phyloP scores from a whole-genome alignment of 2,113 vertebrate genomes.

The Nothobranchius kuhntae region DNA sequence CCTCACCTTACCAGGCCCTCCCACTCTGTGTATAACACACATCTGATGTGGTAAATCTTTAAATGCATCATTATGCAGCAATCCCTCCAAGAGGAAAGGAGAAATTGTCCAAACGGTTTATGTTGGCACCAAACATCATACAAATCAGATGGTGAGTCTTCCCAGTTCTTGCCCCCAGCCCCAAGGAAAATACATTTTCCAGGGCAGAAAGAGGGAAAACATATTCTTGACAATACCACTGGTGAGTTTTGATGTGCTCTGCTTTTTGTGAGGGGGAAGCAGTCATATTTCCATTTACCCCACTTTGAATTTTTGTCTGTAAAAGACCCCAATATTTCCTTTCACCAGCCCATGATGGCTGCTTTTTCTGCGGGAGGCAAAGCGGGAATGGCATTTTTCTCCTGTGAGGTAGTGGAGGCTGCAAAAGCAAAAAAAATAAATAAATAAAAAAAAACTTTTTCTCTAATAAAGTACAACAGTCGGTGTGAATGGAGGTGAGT shows the following conservation, averaged over 20 bases:
- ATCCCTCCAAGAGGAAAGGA: constrained; percentile 45
- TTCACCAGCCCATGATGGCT: constrained; percentile 56
- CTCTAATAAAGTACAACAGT: constrained; percentile 54
- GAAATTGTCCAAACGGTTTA: constrained; percentile 55
- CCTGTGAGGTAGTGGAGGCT: constrained; percentile 75
- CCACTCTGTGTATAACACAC: constrained; percentile 39
- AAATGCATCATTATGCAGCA: constrained; percentile 41
- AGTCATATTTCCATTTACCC: constrained; percentile 56
- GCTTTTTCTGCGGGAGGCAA: constrained; percentile 62
- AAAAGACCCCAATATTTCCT: constrained; percentile 69
- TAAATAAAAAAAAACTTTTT: background rate
- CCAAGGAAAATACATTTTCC: constrained; percentile 47
- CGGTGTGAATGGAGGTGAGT: constrained; percentile 65
- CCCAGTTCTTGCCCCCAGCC: constrained; percentile 49
- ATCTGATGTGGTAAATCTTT: constrained; percentile 67
- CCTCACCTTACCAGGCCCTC: constrained; percentile 12
- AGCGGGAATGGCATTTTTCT: constrained; percentile 73
- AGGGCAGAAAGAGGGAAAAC: constrained; percentile 7
- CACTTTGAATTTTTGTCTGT: constrained; percentile 46
- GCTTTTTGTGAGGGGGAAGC: constrained; percentile 56
- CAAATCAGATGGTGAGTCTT: constrained; percentile 55
- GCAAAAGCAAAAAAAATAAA: constrained; percentile 60
- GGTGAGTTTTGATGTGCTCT: constrained; percentile 49
- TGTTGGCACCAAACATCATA: constrained; percentile 60
- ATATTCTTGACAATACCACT: constrained; percentile 51